A percentile compares a stretch with the other conserved stretches of the same genome.
Evolutionary conservation across 2,797 vertebrate genomes (phyloP).

Genomic region (Benthosema pterotum): DNA sequence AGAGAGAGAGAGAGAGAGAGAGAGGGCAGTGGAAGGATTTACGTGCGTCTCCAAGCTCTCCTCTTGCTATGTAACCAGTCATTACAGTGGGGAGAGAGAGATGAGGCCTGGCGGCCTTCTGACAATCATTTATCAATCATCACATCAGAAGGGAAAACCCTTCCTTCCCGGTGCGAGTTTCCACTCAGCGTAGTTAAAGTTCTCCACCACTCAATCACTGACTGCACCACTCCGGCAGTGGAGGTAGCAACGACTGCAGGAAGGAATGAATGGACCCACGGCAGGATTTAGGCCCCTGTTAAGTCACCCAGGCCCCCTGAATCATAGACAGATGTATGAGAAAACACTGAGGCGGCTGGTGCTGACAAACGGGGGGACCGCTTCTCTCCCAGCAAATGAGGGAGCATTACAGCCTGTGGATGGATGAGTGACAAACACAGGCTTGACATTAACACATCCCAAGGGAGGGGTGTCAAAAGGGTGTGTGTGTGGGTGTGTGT

Average conservation of each 20-base stretch:
- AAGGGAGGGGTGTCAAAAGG: conserved; percentile 21
- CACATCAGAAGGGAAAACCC: conserved; percentile 39
- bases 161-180: conserved; percentile 61
- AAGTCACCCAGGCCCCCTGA: conserved; percentile 51
- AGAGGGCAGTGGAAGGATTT: conserved; percentile 61
- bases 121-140: conserved; percentile 72
- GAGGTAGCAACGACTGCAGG: conserved; percentile 25
- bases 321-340: conserved; percentile 68
- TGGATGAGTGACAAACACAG: conserved; percentile 59
- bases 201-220: conserved; percentile 64
- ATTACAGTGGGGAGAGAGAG: conserved; percentile 46
- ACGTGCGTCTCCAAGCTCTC: conserved; percentile 39
- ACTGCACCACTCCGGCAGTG: conserved; percentile 46
- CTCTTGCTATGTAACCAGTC: conserved; percentile 48
- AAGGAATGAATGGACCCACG: conserved; percentile 34
- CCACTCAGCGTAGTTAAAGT: conserved; percentile 55
- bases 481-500: too few species aligned
- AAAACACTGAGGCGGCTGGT: conserved; percentile 55
- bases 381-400: conserved; percentile 55
- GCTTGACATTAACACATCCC: conserved; percentile 47
- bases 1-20: conserved; percentile 13
- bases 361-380: conserved; percentile 63
- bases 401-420: conserved; percentile 51
- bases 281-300: conserved; percentile 60
- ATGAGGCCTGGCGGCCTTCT: conserved; percentile 32